phyloP scores from a whole-genome alignment of 2,888 invertebrate species.

The Drosophila stalkeri region DNA sequence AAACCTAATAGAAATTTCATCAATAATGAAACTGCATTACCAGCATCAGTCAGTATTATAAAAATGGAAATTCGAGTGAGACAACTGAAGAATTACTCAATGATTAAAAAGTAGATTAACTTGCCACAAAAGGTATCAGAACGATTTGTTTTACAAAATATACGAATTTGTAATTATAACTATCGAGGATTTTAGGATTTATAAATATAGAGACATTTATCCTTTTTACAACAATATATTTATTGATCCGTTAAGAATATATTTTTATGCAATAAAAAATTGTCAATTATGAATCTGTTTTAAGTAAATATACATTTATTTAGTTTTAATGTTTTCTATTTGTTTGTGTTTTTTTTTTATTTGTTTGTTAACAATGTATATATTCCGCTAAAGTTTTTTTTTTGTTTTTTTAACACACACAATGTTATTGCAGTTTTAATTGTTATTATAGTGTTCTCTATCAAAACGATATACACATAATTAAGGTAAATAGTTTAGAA shows the following conservation, averaged over 20 bases:
- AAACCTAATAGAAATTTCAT: background rate
- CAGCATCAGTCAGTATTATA: background rate
- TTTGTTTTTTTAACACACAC: slow-evolving; percentile 45
- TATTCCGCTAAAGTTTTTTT: slow-evolving; percentile 67
- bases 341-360: slow-evolving; percentile 1
- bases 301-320: slow-evolving; percentile 79
- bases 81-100: no score
- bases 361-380: slow-evolving; percentile 75
- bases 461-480: slow-evolving; percentile 56
- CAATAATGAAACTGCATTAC: background rate
- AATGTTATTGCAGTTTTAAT: slow-evolving; percentile 53
- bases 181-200: no score
- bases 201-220: no score
- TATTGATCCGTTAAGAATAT: no score
- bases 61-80: no score
- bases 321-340: slow-evolving; percentile 57
- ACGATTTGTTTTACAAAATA: no score
- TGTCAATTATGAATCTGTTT: slow-evolving; percentile 12
- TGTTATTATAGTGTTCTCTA: slow-evolving; percentile 39
- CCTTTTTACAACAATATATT: no score
- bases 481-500: slow-evolving; percentile 65
- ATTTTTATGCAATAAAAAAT: background rate
- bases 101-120: no score
- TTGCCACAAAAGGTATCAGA: no score
- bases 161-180: no score